These are phyloP conservation scores for Netelia virgata DNA, from an alignment of 2,888 invertebrate genomes.

Conservation along the genomic window DNA sequence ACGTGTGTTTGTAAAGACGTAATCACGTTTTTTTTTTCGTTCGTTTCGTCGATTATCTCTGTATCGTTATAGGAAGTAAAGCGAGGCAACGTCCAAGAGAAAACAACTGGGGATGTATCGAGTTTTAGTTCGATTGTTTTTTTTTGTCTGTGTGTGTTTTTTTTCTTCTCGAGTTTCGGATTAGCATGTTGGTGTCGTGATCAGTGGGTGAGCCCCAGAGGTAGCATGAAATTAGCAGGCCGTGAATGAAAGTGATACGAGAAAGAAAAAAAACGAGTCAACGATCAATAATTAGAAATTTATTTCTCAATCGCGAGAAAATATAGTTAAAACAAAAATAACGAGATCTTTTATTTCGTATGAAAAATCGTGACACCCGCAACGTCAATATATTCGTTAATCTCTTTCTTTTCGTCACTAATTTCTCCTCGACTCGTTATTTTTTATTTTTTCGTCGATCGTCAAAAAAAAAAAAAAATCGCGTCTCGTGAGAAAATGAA, in stretches of 20 bases:
- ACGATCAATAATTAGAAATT: conserved; percentile 12
- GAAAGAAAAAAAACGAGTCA: conserved; percentile 13
- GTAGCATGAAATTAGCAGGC: conserved; percentile 45
- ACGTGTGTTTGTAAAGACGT: too few relatives aligned
- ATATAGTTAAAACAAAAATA: neutral
- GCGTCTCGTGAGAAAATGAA: neutral
- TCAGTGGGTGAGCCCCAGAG: conserved; percentile 6
- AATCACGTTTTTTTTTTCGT: neutral
- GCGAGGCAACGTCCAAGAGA: neutral
- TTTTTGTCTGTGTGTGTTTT: conserved; percentile 6
- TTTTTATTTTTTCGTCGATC: too few relatives aligned
- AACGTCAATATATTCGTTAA: conserved; percentile 14
- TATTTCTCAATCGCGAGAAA: conserved; percentile 17
- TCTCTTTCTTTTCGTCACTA: conserved; percentile 20
- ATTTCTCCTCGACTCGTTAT: too few relatives aligned
- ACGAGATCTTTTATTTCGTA: neutral
- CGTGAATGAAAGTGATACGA: conserved; percentile 45
- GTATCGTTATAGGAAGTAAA: conserved; percentile 41
- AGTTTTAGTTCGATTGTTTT: conserved; percentile 1
- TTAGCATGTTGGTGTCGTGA: conserved; percentile 41
- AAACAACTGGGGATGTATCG: neutral
- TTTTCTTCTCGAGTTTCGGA: neutral
- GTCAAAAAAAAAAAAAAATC: neutral
- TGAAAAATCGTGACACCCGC: conserved; percentile 25
- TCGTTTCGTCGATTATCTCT: conserved; percentile 1